phyloP scores from a whole-genome alignment of 2,797 vertebrate species.

The Lepidocolaptes lacrymiger region DNA sequence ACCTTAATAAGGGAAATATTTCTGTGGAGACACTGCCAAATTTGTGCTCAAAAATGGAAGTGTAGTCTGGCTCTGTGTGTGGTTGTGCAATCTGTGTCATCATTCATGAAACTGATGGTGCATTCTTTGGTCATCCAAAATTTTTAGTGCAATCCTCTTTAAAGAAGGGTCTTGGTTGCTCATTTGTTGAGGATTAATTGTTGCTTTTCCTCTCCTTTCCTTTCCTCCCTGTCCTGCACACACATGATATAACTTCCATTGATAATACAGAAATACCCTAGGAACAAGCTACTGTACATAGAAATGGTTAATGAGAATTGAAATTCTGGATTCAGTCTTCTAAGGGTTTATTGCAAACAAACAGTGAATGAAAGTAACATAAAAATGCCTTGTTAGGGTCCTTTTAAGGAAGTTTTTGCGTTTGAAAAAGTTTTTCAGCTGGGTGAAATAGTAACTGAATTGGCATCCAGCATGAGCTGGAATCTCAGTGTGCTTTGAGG shows the following conservation, averaged over 20 bases:
- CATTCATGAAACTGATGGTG: background rate
- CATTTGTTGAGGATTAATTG: background rate
- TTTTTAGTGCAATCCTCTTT: background rate
- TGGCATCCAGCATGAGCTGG: conserved; percentile 12
- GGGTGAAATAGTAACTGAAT: conserved; percentile 3
- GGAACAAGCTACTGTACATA: background rate
- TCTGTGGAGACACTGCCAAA: conserved; percentile 40
- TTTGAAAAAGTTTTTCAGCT: conserved; percentile 24
- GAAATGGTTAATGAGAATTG: background rate
- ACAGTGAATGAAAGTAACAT: background rate
- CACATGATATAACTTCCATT: accelerated
- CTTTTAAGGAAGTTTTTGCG: conserved; percentile 43
- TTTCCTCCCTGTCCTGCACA: accelerated
- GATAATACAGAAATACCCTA: background rate
- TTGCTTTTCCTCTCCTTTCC: background rate
- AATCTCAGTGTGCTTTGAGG: background rate
- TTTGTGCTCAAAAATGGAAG: conserved; percentile 64
- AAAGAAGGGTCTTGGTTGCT: background rate
- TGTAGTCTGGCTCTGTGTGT: background rate
- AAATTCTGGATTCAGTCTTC: background rate
- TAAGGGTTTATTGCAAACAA: background rate
- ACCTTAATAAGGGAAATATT: conserved; percentile 65
- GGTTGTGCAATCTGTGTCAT: background rate
- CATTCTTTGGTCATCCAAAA: conserved; percentile 16
- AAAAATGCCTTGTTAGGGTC: background rate